Evolutionary conservation across 2,888 invertebrate genomes (phyloP).

Genomic region (Ophonus ardosiacus): DNA sequence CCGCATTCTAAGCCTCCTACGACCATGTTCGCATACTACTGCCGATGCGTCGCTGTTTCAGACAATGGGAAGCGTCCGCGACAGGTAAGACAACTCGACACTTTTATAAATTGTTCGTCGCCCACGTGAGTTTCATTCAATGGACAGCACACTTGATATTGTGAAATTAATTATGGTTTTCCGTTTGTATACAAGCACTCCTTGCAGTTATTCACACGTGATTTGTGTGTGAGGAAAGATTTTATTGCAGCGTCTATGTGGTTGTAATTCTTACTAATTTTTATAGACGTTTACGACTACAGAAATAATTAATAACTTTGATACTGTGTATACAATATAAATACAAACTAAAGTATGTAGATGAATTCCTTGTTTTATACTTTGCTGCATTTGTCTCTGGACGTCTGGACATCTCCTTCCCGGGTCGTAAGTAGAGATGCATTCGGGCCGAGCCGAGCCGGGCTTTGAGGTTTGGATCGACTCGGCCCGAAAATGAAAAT

Average conservation of each 20-base stretch:
- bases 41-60: conserved; percentile 10
- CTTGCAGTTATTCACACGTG: conserved; percentile 17
- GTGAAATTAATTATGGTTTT: conserved; percentile 47
- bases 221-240: conserved; percentile 13
- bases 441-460: no score
- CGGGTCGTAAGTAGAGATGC: no score
- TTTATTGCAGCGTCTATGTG: conserved; percentile 8
- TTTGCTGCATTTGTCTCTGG: no score
- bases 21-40: not conserved
- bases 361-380: no score
- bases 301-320: no score
- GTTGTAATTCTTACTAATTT: not conserved
- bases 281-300: not conserved
- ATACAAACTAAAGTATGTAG: no score
- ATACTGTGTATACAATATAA: no score
- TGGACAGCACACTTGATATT: conserved; percentile 36
- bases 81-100: conserved; percentile 41
- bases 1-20: conserved; percentile 31
- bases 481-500: no score
- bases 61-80: conserved; percentile 29
- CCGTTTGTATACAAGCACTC: conserved; percentile 9
- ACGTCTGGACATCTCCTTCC: no score
- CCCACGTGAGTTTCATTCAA: conserved; percentile 5
- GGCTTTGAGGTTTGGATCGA: no score
- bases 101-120: conserved; percentile 39